Evolutionary conservation across 2,797 vertebrate species (phyloP), one percentile per base, ranked within the genome.

Genomic region (Phoebastria nigripes): DNA sequence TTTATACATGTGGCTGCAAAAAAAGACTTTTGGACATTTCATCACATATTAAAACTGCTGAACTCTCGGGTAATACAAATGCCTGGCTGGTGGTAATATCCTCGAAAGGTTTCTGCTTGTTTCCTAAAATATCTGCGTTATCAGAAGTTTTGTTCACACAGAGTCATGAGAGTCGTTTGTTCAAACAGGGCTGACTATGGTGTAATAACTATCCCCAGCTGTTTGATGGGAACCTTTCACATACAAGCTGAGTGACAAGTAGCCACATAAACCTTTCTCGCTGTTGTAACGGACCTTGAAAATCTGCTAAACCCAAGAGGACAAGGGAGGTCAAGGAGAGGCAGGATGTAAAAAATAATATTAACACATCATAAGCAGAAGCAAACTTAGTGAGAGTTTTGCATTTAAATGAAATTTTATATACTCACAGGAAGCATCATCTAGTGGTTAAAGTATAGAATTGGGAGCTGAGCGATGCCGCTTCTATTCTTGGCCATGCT

Each of bases 391-490:
- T 65, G 46, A 82, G 76, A 93, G 20, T 87, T 95, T 94, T 89
- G 26, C 86, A 89, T 73, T 94, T 89, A 87, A 82, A 80, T 90
- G 59, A 82, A 63, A 90, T 76, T 65, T 91, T 94, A 73, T 91
- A 67, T 94, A 65, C 82, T 87, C 67, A 73, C 37, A 90, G 90
- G 80, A 93, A 84, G 26, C 56, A 87, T 90, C 35, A 76, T 91
- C 73, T 82, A 59, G 28, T 2, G 0, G 66, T 81, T 95, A 72
- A 94, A 89, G 69, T 88, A 66, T 29, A 87, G 82, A 79, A 90
- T 3, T 87, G 63, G 83, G 67, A 95, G 73, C 52, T 87, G 83
- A 82, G 77, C 46, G 35, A 87, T 92, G 66, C 35, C 2, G 1
- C 80, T 82, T 96, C 86, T 95, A 55, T 95, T 94, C 78, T 80